Conservation (phyloP, 2,888 invertebrate genomes). For the Meta bourneti region DNA sequence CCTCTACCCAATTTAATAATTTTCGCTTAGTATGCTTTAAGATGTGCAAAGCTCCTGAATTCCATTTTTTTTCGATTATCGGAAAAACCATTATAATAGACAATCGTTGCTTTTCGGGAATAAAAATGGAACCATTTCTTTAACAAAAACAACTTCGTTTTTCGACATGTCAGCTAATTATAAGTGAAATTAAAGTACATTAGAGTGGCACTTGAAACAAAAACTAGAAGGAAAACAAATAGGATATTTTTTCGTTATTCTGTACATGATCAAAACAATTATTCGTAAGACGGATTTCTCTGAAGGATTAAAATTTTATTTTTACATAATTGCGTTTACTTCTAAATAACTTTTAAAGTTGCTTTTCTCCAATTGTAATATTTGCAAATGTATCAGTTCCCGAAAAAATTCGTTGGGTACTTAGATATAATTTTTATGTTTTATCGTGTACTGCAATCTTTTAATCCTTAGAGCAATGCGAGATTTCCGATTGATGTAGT, state of each 20-base stretch:
- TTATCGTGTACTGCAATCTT: no score
- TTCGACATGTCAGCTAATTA: slow-evolving; percentile 24
- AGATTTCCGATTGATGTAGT: no score
- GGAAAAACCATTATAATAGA: slow-evolving; percentile 24
- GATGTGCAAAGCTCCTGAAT: not conserved
- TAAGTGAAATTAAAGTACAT: not conserved
- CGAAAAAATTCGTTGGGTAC: no score
- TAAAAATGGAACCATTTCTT: not conserved
- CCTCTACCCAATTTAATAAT: not conserved
- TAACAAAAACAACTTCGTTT: not conserved
- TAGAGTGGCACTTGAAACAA: not conserved
- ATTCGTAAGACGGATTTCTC: not conserved
- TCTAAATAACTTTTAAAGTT: no score
- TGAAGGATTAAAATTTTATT: no score
- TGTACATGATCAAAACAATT: not conserved
- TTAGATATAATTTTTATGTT: no score
- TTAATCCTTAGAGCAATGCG: no score
- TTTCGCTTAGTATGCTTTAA: not conserved
- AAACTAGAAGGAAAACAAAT: not conserved
- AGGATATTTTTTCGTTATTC: not conserved
- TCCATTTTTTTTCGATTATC: slow-evolving; percentile 16
- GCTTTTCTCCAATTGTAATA: no score
- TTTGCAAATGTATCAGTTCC: no score
- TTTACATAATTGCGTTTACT: no score
- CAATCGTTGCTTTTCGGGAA: not conserved